Percentiles rank a stretch among this genome's conserved stretches.
These are phyloP conservation scores for Priapulus caudatus DNA, from an alignment of 2,888 invertebrate genomes.

Conservation along the genomic window DNA sequence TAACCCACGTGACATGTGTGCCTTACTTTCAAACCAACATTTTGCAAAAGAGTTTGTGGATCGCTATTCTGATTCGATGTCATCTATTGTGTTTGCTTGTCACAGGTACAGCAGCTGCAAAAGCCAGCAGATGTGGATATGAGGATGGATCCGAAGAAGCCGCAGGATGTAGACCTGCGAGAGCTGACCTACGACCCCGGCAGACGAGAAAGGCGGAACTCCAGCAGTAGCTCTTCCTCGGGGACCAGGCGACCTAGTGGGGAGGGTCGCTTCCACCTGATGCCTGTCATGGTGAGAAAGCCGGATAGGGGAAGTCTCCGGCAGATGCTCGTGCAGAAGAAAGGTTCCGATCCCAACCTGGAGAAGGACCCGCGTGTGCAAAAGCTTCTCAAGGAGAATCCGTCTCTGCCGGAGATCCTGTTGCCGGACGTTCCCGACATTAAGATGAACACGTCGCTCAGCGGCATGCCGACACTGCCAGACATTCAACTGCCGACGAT, in stretches of 20 bases:
- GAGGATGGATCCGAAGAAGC: slow-evolving; percentile 3
- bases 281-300: neutral
- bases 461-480: slow-evolving; percentile 1
- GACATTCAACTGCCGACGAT: neutral
- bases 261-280: neutral
- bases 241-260: neutral
- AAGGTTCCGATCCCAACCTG: neutral
- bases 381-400: neutral
- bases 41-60: no score
- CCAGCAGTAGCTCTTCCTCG: neutral
- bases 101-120: no score
- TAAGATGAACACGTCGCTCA: neutral
- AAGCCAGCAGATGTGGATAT: neutral
- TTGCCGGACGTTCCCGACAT: neutral
- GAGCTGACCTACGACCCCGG: neutral
- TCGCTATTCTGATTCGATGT: no score
- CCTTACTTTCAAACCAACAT: no score
- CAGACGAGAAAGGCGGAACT: neutral
- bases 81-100: no score
- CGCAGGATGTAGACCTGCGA: neutral
- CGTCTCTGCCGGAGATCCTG: neutral
- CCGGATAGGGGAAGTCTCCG: neutral
- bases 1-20: no score
- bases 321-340: neutral
- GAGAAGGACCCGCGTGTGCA: neutral